A percentile compares a stretch with the other conserved stretches of the same genome.
Evolutionary conservation across 2,888 invertebrate genomes (phyloP).

Genomic region (Congeria kusceri): DNA sequence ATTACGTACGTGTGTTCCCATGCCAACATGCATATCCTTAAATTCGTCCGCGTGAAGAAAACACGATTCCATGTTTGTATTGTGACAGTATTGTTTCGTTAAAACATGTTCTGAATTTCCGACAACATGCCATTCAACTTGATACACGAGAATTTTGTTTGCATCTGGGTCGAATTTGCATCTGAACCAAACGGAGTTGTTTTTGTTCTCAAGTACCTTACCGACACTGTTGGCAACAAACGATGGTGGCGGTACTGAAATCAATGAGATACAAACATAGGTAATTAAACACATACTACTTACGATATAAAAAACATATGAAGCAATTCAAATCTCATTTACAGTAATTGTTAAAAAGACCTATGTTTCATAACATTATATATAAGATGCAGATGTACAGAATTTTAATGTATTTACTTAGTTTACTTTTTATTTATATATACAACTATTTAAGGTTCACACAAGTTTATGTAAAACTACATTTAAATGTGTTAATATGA

Average conservation of each 20-base stretch:
- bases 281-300: too few species aligned
- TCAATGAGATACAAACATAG: not conserved
- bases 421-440: too few species aligned
- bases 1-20: slow-evolving; percentile 23
- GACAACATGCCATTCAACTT: slow-evolving; percentile 19
- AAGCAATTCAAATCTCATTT: too few species aligned
- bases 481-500: too few species aligned
- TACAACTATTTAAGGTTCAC: too few species aligned
- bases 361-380: too few species aligned
- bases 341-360: too few species aligned
- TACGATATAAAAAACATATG: too few species aligned
- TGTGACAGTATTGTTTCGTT: slow-evolving; percentile 15
- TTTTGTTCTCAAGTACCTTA: not conserved
- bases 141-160: slow-evolving; percentile 10
- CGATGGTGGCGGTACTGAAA: slow-evolving; percentile 9
- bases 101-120: not conserved
- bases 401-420: too few species aligned
- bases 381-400: too few species aligned
- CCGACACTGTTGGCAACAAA: slow-evolving; percentile 20
- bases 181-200: slow-evolving; percentile 5
- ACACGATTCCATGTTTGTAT: not conserved
- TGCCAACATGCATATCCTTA: not conserved
- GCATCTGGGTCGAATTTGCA: slow-evolving; percentile 29
- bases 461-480: too few species aligned
- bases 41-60: slow-evolving; percentile 14